Evolutionary conservation across 2,113 vertebrate genomes (phyloP).

Genomic region (Notiomystis cincta): DNA sequence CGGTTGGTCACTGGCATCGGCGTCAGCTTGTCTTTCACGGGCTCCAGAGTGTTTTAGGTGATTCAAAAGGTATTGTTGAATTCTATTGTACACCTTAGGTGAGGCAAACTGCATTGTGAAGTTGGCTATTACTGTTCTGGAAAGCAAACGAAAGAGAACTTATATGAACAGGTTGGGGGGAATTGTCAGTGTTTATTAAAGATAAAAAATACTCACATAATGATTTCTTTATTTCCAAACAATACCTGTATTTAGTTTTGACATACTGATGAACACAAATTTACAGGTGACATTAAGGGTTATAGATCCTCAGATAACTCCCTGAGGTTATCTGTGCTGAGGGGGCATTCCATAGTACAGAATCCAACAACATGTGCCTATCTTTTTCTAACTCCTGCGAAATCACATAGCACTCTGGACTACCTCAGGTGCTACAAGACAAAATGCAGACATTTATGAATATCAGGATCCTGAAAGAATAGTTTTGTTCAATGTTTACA

Average conservation of each 20-base stretch:
- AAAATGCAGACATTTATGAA: background rate
- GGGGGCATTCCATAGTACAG: too few species aligned
- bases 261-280: fast-evolving
- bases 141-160: background rate
- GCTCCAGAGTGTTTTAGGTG: fast-evolving
- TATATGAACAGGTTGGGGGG: fast-evolving
- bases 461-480: background rate
- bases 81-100: fast-evolving
- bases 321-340: background rate
- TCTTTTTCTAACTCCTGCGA: background rate
- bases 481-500: background rate
- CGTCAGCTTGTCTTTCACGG: fast-evolving
- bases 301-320: background rate
- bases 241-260: background rate
- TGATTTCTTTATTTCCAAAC: background rate
- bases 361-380: too few species aligned
- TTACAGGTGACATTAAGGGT: background rate
- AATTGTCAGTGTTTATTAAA: background rate
- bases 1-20: fast-evolving
- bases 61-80: background rate
- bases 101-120: background rate
- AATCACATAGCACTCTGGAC: background rate
- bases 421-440: background rate
- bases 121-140: fast-evolving
- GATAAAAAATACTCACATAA: background rate